Evolutionary conservation across 1,140 invertebrate genomes (phyloP).

Genomic region (Pantala flavescens): DNA sequence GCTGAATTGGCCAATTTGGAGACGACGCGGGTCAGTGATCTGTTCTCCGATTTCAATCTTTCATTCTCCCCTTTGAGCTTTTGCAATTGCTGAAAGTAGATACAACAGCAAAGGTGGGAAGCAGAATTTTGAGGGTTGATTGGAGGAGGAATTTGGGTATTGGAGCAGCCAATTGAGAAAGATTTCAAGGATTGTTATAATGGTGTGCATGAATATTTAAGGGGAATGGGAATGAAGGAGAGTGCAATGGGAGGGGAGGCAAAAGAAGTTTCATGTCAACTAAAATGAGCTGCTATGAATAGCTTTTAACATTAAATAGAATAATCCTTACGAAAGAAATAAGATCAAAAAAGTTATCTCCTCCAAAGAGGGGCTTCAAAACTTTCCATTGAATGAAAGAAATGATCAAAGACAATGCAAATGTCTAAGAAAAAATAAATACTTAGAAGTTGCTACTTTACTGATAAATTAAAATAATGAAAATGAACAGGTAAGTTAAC

Average conservation of each 20-base stretch:
- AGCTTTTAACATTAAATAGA: background rate
- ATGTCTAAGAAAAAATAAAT: too few relatives aligned
- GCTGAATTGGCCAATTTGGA: conserved; percentile 86
- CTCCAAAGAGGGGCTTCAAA: too few relatives aligned
- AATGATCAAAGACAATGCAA: too few relatives aligned
- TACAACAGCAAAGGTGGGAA: background rate
- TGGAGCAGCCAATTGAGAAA: background rate
- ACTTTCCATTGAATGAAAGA: too few relatives aligned
- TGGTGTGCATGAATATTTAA: background rate
- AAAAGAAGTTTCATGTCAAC: background rate
- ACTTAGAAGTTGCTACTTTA: too few relatives aligned
- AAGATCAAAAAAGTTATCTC: too few relatives aligned
- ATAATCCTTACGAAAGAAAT: too few relatives aligned
- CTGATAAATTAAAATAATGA: too few relatives aligned
- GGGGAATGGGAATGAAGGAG: background rate
- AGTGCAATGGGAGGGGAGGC: background rate
- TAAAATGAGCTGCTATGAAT: background rate
- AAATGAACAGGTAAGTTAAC: too few relatives aligned
- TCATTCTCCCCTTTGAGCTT: conserved; percentile 95
- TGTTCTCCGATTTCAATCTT: conserved; percentile 90
- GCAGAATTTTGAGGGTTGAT: conserved; percentile 15
- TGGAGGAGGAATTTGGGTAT: background rate
- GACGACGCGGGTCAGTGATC: conserved; percentile 86
- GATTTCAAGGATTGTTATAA: background rate
- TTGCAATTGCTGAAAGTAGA: conserved; percentile 88